Percentiles rank a stretch among this genome's conserved stretches.
phyloP scores from a whole-genome alignment of 1,140 invertebrate genomes.

The Scylla paramamosain region DNA sequence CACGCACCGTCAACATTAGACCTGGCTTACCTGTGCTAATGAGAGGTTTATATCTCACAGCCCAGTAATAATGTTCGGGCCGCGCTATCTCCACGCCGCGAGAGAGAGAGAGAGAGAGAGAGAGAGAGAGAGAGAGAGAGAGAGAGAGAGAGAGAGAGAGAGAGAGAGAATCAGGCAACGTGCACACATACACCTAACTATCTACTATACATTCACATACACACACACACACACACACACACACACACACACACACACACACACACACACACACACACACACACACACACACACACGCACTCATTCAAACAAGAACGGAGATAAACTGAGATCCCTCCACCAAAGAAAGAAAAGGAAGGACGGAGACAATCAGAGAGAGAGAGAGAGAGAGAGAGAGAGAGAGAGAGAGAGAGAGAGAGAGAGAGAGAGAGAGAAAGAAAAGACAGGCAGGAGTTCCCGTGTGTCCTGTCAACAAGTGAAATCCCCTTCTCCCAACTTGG shows the following conservation, averaged over 20 bases:
- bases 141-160: background rate
- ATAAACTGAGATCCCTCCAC: constrained; percentile 22
- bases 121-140: background rate
- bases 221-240: constrained; percentile 11
- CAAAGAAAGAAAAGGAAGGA: background rate
- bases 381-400: background rate
- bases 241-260: constrained; percentile 2
- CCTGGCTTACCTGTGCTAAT: background rate
- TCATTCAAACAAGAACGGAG: background rate
- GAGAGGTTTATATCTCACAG: constrained; percentile 9
- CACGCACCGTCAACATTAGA: background rate
- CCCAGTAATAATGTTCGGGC: background rate
- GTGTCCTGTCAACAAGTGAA: background rate
- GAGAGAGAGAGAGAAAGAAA: background rate
- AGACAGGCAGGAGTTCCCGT: background rate
- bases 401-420: background rate
- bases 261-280: constrained; percentile 9
- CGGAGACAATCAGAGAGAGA: background rate
- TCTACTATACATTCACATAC: background rate
- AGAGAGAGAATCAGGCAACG: background rate
- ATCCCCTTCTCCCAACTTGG: background rate
- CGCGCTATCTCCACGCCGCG: background rate
- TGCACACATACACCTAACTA: background rate
- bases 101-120: background rate
- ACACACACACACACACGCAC: constrained; percentile 19